Base-by-base conservation (phyloP, 2,797 vertebrate species). In the Synaphobranchus kaupii region DNA sequence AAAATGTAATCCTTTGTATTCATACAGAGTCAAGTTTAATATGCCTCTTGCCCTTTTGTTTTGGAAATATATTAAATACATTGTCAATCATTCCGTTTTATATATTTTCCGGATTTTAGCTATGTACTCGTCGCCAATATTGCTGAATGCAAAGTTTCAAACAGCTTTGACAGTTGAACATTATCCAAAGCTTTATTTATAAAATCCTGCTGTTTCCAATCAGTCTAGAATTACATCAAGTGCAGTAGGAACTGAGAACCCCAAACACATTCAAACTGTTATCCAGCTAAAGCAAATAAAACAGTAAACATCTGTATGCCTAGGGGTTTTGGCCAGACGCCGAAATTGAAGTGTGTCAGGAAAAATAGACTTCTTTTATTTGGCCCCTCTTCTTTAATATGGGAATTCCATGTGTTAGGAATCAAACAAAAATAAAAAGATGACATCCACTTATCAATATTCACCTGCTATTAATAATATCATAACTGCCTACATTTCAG, bases 121-220 rank as follows among this genome's bases (percentile, higher is more conserved):
- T 76, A 20, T 31, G 66, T 68, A 8, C 22, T 71, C 8, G 66
- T 31, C 1, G 31, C 34, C 31, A 20, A 17, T 25, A 80, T 0
- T 39, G 56, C 56, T 84, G 31, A 84, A 47, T 28, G 52, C 44
- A 48, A 81, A 58, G 68, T 39, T 56, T 80, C 31, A 81, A 63
- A 63, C 20, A 48, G 25, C 28, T 66, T 50, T 68, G 84, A 89
- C 63, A 73, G 82, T 76, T 90, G 89, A 87, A 87, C 25, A 82
- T 83, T 50, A 83, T 83, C 47, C 84, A 83, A 80, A 22, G 81
- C 31, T 52, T 47, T 71, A 13, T 71, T 34, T 56, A 50, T 73
- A 73, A 83, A 86, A 25, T n/a, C 60, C 78, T 83, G n/a, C 73
- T 68, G 73, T 84, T 88, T 25, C 44, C 22, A 73, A 86, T 86